Evolutionary conservation across 2,797 vertebrate genomes (phyloP).

Genomic region (Darevskia nairensis): DNA sequence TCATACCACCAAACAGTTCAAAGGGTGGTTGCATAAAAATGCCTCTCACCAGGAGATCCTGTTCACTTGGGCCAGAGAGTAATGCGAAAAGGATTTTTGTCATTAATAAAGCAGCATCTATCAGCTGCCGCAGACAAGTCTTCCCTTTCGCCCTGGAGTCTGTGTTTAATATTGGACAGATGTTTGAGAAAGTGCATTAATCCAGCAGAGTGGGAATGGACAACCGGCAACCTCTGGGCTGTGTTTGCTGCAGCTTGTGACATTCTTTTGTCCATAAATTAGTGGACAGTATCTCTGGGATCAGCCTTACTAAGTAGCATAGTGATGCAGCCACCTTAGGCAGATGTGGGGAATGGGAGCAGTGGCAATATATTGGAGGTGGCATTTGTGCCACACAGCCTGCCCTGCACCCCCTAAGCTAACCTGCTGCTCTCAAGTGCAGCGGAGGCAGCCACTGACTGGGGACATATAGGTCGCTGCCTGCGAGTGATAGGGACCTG

Average conservation of each 20-base stretch:
- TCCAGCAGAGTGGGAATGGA: neutral
- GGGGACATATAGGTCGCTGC: too few species aligned
- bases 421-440: too few species aligned
- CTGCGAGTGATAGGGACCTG: too few species aligned
- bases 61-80: conserved; percentile 3
- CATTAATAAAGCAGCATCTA: conserved; percentile 31
- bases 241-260: neutral
- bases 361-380: too few species aligned
- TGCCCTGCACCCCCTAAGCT: too few species aligned
- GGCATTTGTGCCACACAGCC: too few species aligned
- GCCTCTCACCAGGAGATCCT: conserved; percentile 37
- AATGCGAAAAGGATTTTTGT: conserved; percentile 20
- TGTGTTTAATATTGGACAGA: neutral
- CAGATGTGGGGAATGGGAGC: too few species aligned
- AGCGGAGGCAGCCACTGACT: too few species aligned
- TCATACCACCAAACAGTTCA: conserved; percentile 34
- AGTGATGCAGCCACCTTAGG: too few species aligned
- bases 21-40: conserved; percentile 41
- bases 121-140: conserved; percentile 35
- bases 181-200: neutral
- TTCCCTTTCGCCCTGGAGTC: neutral
- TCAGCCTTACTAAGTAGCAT: too few species aligned
- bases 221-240: neutral
- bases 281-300: neutral
- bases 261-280: neutral